Conservation (phyloP, 2,113 vertebrate genomes). For the Bufo bufo region DNA sequence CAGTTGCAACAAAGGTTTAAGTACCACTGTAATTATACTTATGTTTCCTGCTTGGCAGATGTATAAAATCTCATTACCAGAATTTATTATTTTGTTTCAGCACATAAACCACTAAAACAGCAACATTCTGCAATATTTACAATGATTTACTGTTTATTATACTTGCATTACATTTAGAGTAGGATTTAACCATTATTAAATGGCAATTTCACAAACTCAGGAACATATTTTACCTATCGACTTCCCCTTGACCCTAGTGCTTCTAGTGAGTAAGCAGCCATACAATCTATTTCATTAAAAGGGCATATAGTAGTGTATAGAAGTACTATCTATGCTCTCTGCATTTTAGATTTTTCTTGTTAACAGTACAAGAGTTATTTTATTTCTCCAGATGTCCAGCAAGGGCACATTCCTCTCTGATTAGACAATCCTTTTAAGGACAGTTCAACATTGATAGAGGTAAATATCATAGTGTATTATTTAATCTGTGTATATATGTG, state of each 20-base stretch:
- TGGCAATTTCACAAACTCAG: background rate
- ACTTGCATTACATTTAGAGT: background rate
- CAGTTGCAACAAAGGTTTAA: background rate
- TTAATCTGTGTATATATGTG: too few relatives aligned
- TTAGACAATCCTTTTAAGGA: too few relatives aligned
- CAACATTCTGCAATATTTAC: slow-evolving; percentile 16
- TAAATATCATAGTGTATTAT: too few relatives aligned
- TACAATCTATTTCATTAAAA: slow-evolving; percentile 28
- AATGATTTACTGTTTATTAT: slow-evolving; percentile 35
- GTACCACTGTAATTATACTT: background rate
- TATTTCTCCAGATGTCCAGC: too few relatives aligned
- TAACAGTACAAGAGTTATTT: too few relatives aligned
- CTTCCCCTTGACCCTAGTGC: slow-evolving; percentile 20
- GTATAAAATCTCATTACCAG: slow-evolving; percentile 10
- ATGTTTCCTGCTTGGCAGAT: background rate
- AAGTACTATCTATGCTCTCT: background rate
- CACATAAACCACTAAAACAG: slow-evolving; percentile 6
- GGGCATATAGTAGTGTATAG: too few relatives aligned
- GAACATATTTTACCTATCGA: slow-evolving; percentile 9
- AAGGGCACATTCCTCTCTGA: too few relatives aligned
- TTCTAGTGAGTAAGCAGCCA: background rate
- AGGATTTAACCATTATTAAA: slow-evolving; percentile 35
- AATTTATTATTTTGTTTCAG: slow-evolving; percentile 4
- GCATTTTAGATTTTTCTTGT: background rate
- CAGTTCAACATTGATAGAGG: too few relatives aligned